Evolutionary conservation across 2,888 invertebrate genomes (phyloP), one percentile per base, ranked within the genome.

Genomic region (Ametastegia equiseti): DNA sequence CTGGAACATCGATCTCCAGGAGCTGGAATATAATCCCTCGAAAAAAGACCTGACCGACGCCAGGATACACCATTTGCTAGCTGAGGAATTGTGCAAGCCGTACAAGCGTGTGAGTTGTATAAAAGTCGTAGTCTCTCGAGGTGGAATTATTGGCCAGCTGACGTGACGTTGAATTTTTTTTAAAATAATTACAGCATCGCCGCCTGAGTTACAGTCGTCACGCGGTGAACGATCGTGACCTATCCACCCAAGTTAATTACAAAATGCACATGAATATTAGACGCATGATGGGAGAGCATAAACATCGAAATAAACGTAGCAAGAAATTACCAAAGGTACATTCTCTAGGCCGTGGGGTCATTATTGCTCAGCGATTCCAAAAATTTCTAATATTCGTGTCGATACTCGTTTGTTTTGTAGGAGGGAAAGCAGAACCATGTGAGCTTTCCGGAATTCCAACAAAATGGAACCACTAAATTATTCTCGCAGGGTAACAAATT

Each of bases 1-100:
- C 84, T 97, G 97, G 95, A 98, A 98, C 91, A 95, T 98, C 88
- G 98, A 98, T 90, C 96, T 98, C 94, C 97, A 97, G 91, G 98
- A 98, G 89, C 92, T 98, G 89, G 97, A 98, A 90, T 98, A 98
- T 90, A 97, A 97, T 93, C 97, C 97, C 78, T 97, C 97, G 81
- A 96, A 96, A 90, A 98, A 97, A 92, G 98, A 98, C 92, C 93
- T 98, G 82, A 98, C 97, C 0, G 98, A 98, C 91, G 97, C 97
- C n/a, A 96, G 95, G 92, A 97, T 98, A 86, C 98, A 98, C 92
- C 98, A 98, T 92, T 93, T 98, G 65, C 93, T 98, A 60, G 97
- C 97, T 3, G 97, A 97, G 92, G 97, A 97, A 92, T 92, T 97
- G 60, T 96, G 96, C 92, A 97, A 97, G 92, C 97, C 98, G 9